Conservation (phyloP, 2,113 vertebrate species). For the Pachycephala philippinensis region DNA sequence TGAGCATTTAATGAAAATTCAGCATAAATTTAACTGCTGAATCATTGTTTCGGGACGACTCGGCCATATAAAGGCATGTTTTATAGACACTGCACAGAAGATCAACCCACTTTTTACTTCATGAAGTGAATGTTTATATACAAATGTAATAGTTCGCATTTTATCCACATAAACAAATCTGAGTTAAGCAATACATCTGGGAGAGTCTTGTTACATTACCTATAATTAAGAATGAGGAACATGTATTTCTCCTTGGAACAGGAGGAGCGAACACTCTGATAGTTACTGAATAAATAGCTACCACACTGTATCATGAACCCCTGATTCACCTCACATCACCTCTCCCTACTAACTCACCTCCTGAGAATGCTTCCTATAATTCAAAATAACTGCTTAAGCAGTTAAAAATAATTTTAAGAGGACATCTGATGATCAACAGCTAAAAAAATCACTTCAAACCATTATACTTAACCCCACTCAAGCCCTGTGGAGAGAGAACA, state of each 20-base stretch:
- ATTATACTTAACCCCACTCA: neutral
- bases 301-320: neutral
- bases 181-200: neutral
- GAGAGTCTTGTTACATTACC: neutral
- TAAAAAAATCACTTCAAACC: neutral
- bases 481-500: neutral
- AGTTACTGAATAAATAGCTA: neutral
- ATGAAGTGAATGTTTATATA: slow-evolving; percentile 25
- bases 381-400: slow-evolving; percentile 18
- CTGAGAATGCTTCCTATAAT: neutral
- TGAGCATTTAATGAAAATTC: neutral
- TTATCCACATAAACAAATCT: slow-evolving; percentile 28
- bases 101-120: slow-evolving; percentile 36
- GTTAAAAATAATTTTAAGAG: slow-evolving; percentile 31
- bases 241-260: neutral
- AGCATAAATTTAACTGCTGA: neutral
- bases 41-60: neutral
- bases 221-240: slow-evolving; percentile 20
- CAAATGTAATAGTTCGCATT: slow-evolving; percentile 25
- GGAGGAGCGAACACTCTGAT: neutral
- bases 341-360: neutral
- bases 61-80: slow-evolving; percentile 64
- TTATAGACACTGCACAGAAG: neutral
- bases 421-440: neutral
- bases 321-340: neutral